Evolutionary conservation across 2,888 invertebrate genomes (phyloP).

Genomic region (Pelosia muscerda): DNA sequence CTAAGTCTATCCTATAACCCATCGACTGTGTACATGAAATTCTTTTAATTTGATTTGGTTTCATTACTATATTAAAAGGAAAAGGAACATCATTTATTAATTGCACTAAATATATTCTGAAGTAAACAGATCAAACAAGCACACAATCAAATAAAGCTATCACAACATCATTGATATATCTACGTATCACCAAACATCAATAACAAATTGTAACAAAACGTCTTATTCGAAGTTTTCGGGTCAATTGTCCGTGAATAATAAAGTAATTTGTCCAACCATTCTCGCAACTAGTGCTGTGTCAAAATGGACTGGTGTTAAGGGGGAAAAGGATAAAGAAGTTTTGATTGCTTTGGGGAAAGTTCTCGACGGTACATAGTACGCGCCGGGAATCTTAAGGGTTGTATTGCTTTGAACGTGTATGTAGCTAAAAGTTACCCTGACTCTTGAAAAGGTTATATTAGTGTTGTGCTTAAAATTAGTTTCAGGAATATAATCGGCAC

Average conservation of each 20-base stretch:
- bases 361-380: conserved; percentile 25
- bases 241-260: conserved; percentile 35
- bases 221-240: conserved; percentile 19
- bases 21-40: too few relatives aligned
- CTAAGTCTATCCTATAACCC: too few relatives aligned
- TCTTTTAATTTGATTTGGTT: too few relatives aligned
- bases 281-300: conserved; percentile 29
- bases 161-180: conserved; percentile 2
- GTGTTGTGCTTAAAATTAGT: not conserved
- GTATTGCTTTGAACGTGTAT: conserved; percentile 19
- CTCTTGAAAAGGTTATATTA: not conserved
- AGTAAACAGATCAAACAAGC: not conserved
- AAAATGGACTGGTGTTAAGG: conserved; percentile 33
- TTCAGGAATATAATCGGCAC: not conserved
- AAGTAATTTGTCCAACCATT: conserved; percentile 39
- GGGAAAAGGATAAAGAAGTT: conserved; percentile 38
- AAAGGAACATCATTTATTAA: not conserved
- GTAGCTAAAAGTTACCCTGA: conserved; percentile 14
- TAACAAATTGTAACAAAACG: conserved; percentile 10
- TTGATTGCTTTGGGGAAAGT: conserved; percentile 49
- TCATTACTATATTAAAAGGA: too few relatives aligned
- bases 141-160: not conserved
- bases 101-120: not conserved
- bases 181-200: not conserved
- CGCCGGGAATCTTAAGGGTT: conserved; percentile 26